Evolutionary conservation across 2,113 vertebrate genomes (phyloP).

Genomic region (Cheirogaleus medius): DNA sequence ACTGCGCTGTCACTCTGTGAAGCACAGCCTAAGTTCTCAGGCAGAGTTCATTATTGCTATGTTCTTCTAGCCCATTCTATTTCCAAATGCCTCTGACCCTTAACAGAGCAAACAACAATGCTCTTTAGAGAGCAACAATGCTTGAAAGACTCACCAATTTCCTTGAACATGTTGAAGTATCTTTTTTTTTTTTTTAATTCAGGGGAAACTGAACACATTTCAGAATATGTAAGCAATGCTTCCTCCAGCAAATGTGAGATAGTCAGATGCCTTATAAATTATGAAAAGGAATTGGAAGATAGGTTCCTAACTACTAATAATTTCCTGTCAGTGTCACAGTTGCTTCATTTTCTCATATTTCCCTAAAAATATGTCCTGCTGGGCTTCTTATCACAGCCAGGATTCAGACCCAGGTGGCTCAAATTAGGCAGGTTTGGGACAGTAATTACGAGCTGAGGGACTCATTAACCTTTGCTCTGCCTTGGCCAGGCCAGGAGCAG

Average conservation of each 20-base stretch:
- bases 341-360: constrained; percentile 16
- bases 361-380: not conserved
- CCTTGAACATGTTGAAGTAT: not conserved
- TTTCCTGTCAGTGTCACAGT: not conserved
- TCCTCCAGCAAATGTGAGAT: not conserved
- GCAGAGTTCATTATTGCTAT: not conserved
- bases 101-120: not conserved
- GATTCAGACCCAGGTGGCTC: not conserved
- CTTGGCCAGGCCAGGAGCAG: not conserved
- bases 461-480: not conserved
- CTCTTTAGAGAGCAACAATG: not conserved
- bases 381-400: not conserved
- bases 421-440: not conserved
- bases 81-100: not conserved
- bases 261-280: not conserved
- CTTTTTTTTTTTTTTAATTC: not conserved
- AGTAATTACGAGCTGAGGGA: not conserved
- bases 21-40: not conserved
- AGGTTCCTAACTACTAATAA: not conserved
- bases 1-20: not conserved
- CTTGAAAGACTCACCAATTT: not conserved
- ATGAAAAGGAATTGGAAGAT: not conserved
- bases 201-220: not conserved
- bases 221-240: not conserved
- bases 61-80: not conserved